Base-by-base conservation (phyloP, 2,797 vertebrate species). In the Channallabes apus region DNA sequence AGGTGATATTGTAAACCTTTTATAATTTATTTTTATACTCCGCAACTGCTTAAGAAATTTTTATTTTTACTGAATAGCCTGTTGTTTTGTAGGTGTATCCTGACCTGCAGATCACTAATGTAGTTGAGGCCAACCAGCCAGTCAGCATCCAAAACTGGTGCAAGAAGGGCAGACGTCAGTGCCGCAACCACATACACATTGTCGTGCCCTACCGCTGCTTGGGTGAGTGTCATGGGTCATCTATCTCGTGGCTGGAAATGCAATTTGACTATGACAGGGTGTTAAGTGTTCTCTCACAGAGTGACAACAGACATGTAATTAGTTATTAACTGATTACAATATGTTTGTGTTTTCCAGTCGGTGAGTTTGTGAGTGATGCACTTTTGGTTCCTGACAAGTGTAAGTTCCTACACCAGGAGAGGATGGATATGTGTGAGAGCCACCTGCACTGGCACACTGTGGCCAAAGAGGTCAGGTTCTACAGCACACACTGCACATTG, bases 401-500 rank as follows among this genome's bases (percentile, higher is more conserved):
- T 91, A 98, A 97, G 87, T 99, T 99, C 91, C 94, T 99, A 89
- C 98, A 99, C 91, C 97, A 98, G 93, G 98, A 99, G 93, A 95
- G 96, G 71, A 99, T 99, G 98, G 97, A 99, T 90, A 95, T 97
- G 85, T 99, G 98, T 90, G 98, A 99, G 93, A 98, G 97, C 86
- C 98, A 99, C 86, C 96, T 99, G 90, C 97, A 99, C 92, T 99
- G 98, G 98, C 98, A 99, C 92, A 98, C 97, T 0, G 98, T 99
- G 41, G 98, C 97, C 90, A 99, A 99, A 94, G 97, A 85, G 85
- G 83, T 86, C 73, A 65, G 61, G 82, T 9, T 29, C 73, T 69
- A 68, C 62, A 67, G 67, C 29, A 82, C 38, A 78, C n/a, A 2
- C n/a, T n/a, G n/a, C n/a, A n/a, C n/a, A n/a, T n/a, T n/a, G n/a